Evolutionary conservation across 2,888 invertebrate species (phyloP).

Genomic region (Imbricaverruca yamaguchii): DNA sequence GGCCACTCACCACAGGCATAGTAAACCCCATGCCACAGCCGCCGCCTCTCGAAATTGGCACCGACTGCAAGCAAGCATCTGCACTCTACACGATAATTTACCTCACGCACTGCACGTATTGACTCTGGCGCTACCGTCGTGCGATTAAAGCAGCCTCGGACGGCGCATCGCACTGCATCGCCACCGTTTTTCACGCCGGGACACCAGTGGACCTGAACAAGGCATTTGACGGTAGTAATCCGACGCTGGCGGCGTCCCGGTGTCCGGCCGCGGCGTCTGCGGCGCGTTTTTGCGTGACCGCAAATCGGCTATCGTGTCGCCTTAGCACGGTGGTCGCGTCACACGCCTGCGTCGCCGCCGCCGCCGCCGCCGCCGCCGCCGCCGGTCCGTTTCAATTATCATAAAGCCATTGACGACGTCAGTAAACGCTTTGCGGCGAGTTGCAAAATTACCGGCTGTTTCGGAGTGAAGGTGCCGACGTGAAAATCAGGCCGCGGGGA

Average conservation of each 20-base stretch:
- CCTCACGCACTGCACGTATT: too few species aligned
- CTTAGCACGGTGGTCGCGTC: not conserved
- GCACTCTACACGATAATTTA: too few species aligned
- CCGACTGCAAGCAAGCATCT: too few species aligned
- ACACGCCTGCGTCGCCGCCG: not conserved
- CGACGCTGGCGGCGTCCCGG: not conserved
- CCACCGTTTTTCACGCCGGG: not conserved
- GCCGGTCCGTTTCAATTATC: constrained; percentile 9
- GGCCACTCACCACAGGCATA: too few species aligned
- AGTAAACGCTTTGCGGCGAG: not conserved
- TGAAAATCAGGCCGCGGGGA: not conserved
- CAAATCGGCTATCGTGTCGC: not conserved
- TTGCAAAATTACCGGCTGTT: not conserved
- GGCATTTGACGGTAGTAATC: not conserved
- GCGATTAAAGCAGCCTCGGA: not conserved
- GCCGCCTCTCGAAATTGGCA: too few species aligned
- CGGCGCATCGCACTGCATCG: not conserved
- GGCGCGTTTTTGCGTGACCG: constrained; percentile 10
- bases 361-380: not conserved
- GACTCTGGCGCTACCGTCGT: too few species aligned
- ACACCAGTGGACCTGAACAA: not conserved
- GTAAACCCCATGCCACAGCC: too few species aligned
- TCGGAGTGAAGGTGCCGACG: not conserved
- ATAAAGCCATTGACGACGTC: not conserved
- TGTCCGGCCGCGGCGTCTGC: not conserved